Evolutionary conservation across 2,797 vertebrate species (phyloP).

Genomic region (Chrosomus eos): DNA sequence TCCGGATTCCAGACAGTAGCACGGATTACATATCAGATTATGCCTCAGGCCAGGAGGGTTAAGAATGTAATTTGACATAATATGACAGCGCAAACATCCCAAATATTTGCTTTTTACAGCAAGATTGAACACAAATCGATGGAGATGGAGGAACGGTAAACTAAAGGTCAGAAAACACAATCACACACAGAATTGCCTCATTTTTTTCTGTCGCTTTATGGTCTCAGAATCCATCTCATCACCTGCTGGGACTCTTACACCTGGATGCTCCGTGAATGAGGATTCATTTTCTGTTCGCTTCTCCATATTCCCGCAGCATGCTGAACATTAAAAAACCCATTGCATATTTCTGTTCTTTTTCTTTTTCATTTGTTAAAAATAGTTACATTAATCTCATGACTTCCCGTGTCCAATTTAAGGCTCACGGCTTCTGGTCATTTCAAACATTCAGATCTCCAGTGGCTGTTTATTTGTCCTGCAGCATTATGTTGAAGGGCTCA

Average conservation of each 20-base stretch:
- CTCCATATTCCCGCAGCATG: constrained; percentile 3
- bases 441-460: constrained; percentile 39
- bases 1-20: constrained; percentile 11
- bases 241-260: constrained; percentile 23
- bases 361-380: constrained; percentile 5
- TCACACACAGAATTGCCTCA: neutral
- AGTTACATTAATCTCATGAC: constrained; percentile 30
- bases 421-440: neutral
- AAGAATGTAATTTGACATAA: neutral
- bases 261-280: constrained; percentile 7
- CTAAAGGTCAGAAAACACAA: constrained; percentile 14
- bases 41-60: neutral
- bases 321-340: neutral
- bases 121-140: neutral
- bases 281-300: neutral
- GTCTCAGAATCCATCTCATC: constrained; percentile 15
- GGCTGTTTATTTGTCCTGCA: constrained; percentile 46
- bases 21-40: constrained; percentile 29
- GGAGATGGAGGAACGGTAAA: neutral
- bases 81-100: neutral
- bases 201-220: constrained; percentile 3
- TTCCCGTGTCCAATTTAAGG: neutral
- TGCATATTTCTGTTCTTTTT: neutral
- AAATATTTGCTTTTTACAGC: neutral
- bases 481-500: constrained; percentile 26